Base-by-base conservation (phyloP, 1,140 invertebrate species). In the Drosophila erecta region DNA sequence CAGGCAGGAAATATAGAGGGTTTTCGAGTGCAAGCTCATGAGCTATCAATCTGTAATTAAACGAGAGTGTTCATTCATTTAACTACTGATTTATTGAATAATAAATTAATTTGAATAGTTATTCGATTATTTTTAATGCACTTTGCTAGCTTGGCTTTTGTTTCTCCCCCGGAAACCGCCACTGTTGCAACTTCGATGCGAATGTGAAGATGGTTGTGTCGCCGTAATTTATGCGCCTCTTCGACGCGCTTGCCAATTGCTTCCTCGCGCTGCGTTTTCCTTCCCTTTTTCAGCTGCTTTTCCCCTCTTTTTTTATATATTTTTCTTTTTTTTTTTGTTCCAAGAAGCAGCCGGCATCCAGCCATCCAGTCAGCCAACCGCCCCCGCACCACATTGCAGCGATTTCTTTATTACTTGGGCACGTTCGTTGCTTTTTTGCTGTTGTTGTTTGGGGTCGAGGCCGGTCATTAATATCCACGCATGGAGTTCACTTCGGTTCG, bases 381-480 rank as follows among this genome's bases (percentile, higher is more conserved):
- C 83, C 83, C 75, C 83, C 84, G 83, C 84, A 35, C 56, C 58
- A 51, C 70, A 76, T 71, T 79, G 79, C 60, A 66, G 79, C 83
- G 84, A 89, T 89, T 89, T 89, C 84, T 89, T 89, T 90, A 89
- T 89, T 89, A 89, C 84, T 89, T 89, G 84, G 79, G 84, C 84
- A 89, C 84, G 84, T 89, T 89, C 83, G 74, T 51, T 69, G 62
- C 51, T 54, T 56, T 38, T 41, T 38, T 33, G 14, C 49, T 59
- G 64, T 58, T 66, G 41, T 54, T 51, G 66, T 58, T 67, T 70
- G 87, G 83, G 87, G 87, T 90, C 89, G 87, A 90, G 87, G 87
- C 87, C 87, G 87, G 87, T 90, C 83, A 81, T 90, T 90, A 90
- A 90, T 90, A 87, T 87, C 66, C 70, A 81, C 79, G 69, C 79